Base-by-base conservation (phyloP, 2,113 vertebrate genomes). In the Chionodraco myersi region DNA sequence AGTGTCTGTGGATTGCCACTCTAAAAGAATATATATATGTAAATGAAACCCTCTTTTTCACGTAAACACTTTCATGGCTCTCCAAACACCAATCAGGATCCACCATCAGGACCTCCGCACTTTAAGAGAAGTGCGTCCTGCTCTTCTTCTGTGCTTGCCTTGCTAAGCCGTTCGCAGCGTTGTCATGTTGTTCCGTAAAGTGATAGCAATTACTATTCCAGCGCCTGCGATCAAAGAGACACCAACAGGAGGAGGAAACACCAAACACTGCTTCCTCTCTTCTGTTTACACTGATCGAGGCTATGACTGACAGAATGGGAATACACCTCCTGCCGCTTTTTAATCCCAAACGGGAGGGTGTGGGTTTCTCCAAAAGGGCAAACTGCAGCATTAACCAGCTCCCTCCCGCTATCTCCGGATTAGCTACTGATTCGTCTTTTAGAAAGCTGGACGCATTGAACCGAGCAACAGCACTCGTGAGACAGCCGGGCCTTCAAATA, bases 261-360 rank as follows among this genome's bases (percentile, higher is more conserved):
- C 75, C 88, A 89, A 81, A 88, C 86, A 66, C 82, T 77, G 70
- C 77, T 83, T 72, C 69, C 82, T 75, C 74, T 72, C 81, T 87
- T 86, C 88, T 93, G 92, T 92, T 93, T 92, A 90, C 86, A 83
- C 83, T 84, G 92, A 92, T 90, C 84, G 79, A 84, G 70, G 14
- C 34, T 62, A 59, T 89, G 91, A 91, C 70, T 93, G 91, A 90
- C 93, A 91, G 84, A 93, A 90, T 91, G 84, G 67, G 88, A 89
- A 80, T 90, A 90, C 79, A 90, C 83, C 89, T 86, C 90, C 13
- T 80, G 84, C 7, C 36, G 6, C 5, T 67, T 90, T 91, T 86
- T 83, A 87, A 85, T 85, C 86, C 72, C 10, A 1, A 65, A 56
- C 16, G 62, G 30, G 34, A 11, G 21, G 47, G 48, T 13, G 13